Evolutionary conservation across 2,888 invertebrate genomes (phyloP).

Genomic region (Conops quadrifasciatus): DNA sequence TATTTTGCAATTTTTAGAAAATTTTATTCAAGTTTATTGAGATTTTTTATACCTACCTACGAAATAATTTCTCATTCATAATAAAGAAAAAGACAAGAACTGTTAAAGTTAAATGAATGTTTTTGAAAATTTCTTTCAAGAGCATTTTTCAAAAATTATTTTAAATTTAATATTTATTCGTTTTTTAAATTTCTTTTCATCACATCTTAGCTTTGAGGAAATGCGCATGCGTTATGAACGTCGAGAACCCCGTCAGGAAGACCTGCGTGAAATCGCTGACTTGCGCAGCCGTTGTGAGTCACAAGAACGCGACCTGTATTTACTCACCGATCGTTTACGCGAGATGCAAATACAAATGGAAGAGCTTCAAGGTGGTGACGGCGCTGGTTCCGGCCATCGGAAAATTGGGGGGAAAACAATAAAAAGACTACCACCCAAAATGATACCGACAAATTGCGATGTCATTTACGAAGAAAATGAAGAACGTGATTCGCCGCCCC

Average conservation of each 20-base stretch:
- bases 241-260: slow-evolving; percentile 69
- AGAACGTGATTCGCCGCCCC: slow-evolving; percentile 57
- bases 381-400: slow-evolving; percentile 30
- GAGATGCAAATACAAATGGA: slow-evolving; percentile 68
- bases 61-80: too few species aligned
- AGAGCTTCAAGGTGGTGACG: slow-evolving; percentile 52
- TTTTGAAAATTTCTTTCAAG: too few species aligned
- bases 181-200: not conserved
- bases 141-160: too few species aligned
- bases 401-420: slow-evolving; percentile 46
- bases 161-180: not conserved
- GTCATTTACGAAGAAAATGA: slow-evolving; percentile 65
- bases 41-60: too few species aligned
- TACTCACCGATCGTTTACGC: slow-evolving; percentile 69
- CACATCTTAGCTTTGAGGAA: slow-evolving; percentile 68
- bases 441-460: slow-evolving; percentile 64
- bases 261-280: slow-evolving; percentile 68
- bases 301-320: slow-evolving; percentile 69
- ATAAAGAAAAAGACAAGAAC: too few species aligned
- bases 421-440: slow-evolving; percentile 62
- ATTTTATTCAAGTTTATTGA: too few species aligned
- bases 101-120: too few species aligned
- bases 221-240: slow-evolving; percentile 69
- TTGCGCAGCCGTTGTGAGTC: slow-evolving; percentile 69
- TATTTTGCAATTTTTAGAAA: too few species aligned